These are phyloP conservation scores for Todiramphus saurophagus DNA, from an alignment of 2,113 vertebrate species.

Conservation along the genomic window DNA sequence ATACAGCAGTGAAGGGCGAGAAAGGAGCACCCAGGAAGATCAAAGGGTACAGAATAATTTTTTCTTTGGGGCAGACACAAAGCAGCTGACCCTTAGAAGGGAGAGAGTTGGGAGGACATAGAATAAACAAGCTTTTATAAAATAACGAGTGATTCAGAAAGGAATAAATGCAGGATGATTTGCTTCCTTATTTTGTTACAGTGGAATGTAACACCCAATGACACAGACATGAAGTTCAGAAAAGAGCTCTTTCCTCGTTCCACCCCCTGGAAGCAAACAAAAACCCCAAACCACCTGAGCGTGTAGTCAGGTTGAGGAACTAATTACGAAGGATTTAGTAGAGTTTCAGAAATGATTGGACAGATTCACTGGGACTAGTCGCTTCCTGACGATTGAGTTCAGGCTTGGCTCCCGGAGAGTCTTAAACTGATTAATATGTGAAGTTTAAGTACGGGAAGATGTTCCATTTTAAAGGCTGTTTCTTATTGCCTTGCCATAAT, in stretches of 20 bases:
- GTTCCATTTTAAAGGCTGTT: not conserved
- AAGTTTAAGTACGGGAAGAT: not conserved
- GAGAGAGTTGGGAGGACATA: not conserved
- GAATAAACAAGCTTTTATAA: not conserved
- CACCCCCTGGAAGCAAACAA: not conserved
- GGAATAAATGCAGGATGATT: not conserved
- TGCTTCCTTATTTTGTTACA: not conserved
- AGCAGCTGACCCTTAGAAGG: not conserved
- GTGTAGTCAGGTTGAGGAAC: not conserved
- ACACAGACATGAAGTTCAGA: not conserved
- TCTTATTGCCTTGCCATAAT: not conserved
- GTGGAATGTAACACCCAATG: not conserved
- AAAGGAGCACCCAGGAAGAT: not conserved
- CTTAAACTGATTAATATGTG: not conserved
- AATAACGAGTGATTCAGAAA: not conserved
- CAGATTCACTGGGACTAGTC: not conserved
- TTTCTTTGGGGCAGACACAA: not conserved
- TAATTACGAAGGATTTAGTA: not conserved
- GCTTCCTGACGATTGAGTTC: not conserved
- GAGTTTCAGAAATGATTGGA: not conserved
- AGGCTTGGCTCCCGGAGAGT: not conserved
- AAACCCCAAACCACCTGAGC: not conserved
- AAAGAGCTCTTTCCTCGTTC: not conserved
- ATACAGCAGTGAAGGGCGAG: not conserved
- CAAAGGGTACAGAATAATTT: not conserved